Evolutionary conservation across 2,888 invertebrate genomes (phyloP), one percentile per base, ranked within the genome.

Genomic region (Lacanobia wlatinum): DNA sequence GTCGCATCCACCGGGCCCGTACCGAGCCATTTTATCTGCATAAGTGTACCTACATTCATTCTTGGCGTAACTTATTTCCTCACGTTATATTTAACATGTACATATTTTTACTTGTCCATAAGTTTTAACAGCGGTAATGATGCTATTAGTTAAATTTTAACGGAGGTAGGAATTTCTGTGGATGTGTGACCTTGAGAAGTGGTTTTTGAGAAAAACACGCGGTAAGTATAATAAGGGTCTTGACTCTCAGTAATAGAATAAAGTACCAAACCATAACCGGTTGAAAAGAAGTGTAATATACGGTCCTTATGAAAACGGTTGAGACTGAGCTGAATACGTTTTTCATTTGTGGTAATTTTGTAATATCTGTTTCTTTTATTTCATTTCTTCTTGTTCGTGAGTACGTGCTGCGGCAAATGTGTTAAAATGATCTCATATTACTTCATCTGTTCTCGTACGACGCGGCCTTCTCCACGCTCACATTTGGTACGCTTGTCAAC

Each of bases 1-100:
- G 90, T 90, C 89, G 84, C 86, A 82, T 88, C 86, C 87, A 90
- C 87, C 87, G 87, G 86, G 79, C 82, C 77, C 76, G 70, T 53
- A 58, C 62, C 76, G 63, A 38, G 60, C 82, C 80, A 79, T 86
- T 87, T 90, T 90, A 87, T 89, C 86, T 87, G 71, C 59, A 60
- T 75, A 75, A 85, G 73, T 77, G 72, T 70, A 58, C 68, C 58
- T 77, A 81, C 65, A 82, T 70, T 77, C 12, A 76, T 70, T 67
- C 53, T 75, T 70, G 43, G 63, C 64, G 65, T 76, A 72, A 72
- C 73, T 67, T 70, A 78, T 72, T 73, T 78, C 69, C 65, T 72
- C 69, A 67, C 58, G 56, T 55, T 58, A 34, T 56, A 38, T 69
- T 73, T 64, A 61, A 53, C 38, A 10, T 58, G n/a, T 64, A 23